Conservation (phyloP, 2,113 vertebrate genomes). For the pig (Sus scrofa) region T2T-Sscrofa CM000824.6:222584001-222584500, state of each 20-base stretch:
- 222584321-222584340: not conserved
- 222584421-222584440: too few relatives aligned
- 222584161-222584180: fast-evolving
- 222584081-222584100: not conserved
- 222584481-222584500: too few relatives aligned
- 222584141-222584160: not conserved
- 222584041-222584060: not conserved
- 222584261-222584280: not conserved
- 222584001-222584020: too few relatives aligned
- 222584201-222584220: not conserved
- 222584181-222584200: not conserved
- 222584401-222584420: too few relatives aligned
- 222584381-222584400: too few relatives aligned
- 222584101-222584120: fast-evolving
- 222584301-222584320: fast-evolving
- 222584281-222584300: not conserved
- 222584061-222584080: fast-evolving
- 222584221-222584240: not conserved
- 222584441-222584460: too few relatives aligned
- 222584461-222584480: too few relatives aligned
- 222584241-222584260: fast-evolving
- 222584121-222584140: not conserved
- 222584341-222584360: too few relatives aligned
- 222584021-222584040: not conserved
- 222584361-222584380: too few relatives aligned